Percentiles rank a stretch among this genome's conserved stretches.
These are phyloP conservation scores for Oenanthe melanoleuca DNA, from an alignment of 2,113 vertebrate genomes.

Conservation along the genomic window DNA sequence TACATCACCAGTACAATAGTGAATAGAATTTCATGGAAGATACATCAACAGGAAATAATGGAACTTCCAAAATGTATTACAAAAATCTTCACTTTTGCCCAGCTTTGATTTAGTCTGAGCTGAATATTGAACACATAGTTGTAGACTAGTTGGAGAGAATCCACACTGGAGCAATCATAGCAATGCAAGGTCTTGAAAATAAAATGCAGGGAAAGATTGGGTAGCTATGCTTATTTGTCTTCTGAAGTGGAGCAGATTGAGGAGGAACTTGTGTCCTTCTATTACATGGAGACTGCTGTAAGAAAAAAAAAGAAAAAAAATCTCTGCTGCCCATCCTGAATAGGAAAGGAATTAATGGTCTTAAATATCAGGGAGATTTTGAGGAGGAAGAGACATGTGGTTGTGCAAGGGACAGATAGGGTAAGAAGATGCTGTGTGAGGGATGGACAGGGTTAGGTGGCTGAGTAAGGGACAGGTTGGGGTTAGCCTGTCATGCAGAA, in stretches of 20 bases:
- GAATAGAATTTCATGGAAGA: background rate
- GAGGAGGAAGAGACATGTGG: too few relatives aligned
- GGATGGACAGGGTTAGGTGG: too few relatives aligned
- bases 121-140: background rate
- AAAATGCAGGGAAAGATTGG: background rate
- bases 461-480: too few relatives aligned
- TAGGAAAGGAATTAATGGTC: background rate
- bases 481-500: too few relatives aligned
- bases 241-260: background rate
- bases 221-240: background rate
- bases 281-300: background rate
- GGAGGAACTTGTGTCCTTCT: background rate
- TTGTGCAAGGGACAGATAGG: too few relatives aligned
- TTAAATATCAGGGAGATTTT: background rate
- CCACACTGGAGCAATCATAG: background rate
- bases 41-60: background rate
- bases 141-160: background rate
- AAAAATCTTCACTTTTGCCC: background rate
- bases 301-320: background rate
- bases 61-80: background rate
- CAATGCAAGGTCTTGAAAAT: background rate
- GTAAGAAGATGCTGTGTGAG: too few relatives aligned
- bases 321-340: background rate
- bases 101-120: background rate
- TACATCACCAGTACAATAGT: background rate